phyloP scores from a whole-genome alignment of 2,113 vertebrate genomes.

The Peromyscus polionotus region DNA sequence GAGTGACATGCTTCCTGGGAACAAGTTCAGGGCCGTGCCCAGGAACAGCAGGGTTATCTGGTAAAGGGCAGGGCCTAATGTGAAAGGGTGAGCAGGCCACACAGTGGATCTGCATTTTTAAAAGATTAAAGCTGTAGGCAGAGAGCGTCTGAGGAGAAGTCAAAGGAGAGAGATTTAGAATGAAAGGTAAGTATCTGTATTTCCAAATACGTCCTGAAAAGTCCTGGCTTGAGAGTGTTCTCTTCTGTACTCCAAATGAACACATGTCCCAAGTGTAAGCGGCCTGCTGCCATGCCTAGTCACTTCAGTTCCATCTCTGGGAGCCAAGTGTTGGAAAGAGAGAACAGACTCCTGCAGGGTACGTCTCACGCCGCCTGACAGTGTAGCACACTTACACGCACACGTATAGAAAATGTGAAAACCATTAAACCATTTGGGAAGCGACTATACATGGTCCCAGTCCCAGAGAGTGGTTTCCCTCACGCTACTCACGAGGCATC shows the following conservation, averaged over 20 bases:
- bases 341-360: not conserved
- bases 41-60: not conserved
- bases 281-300: no score
- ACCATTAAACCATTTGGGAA: not conserved
- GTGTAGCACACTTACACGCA: not conserved
- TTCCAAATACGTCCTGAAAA: conserved; percentile 30
- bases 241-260: conserved; percentile 44
- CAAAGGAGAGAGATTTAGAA: not conserved
- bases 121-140: not conserved
- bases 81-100: not conserved
- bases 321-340: not conserved
- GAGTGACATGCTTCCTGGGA: not conserved
- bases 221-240: not conserved
- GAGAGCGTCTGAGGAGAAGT: not conserved
- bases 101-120: not conserved
- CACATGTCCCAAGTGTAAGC: not conserved
- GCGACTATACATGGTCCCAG: not conserved
- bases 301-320: not conserved
- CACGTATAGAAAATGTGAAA: not conserved
- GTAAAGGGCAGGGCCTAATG: not conserved
- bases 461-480: not conserved
- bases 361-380: not conserved
- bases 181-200: conserved; percentile 7
- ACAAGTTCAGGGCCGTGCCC: not conserved
- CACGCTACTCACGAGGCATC: not conserved